Evolutionary conservation across 2,797 vertebrate species (phyloP), one percentile per base, ranked within the genome.

Genomic region (Pseudochirops cupreus): DNA sequence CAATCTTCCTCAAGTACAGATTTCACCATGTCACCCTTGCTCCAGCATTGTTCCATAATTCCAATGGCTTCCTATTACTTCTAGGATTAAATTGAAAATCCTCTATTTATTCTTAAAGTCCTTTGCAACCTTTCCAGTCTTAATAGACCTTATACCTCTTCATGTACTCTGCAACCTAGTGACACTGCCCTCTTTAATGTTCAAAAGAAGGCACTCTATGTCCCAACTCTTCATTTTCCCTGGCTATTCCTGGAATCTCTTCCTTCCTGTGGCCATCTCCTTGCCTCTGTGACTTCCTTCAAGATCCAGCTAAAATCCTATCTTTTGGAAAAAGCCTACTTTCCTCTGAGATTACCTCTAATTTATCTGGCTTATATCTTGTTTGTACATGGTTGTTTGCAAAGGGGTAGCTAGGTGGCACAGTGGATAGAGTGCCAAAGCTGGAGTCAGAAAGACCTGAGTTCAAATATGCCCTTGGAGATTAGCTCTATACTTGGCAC

Each of bases 1-100:
- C 82, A 55, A 67, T 39, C 89, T 96, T 94, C 87, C 89, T 82
- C 31, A 95, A 55, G 59, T 92, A 92, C 87, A 96, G 90, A 67
- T 62, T 56, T 91, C 55, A 14, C 28, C 5, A 3, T 91, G 54
- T n/a, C 33, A 50, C 89, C 58, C 59, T 67, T 3, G 12, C n/a
- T 2, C 58, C 33, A 39, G 59, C 59, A 67, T 67, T 67, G n/a
- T 67, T 67, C 59, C 14, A 67, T n/a, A 16, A 67, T 16, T 14
- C 59, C 31, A 33, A 5, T 62, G 59, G 31, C 12, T 33, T 62
- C 59, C 13, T 62, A 33, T 62, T n/a, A n/a, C 33, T n/a, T 74
- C 33, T 74, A 39, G 16, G n/a, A 39, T 74, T n/a, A 21, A 74
- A 74, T 74, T 67, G 14, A 33, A 67, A 67, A 67, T 67, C 31